Evolutionary conservation across 2,888 invertebrate genomes (phyloP), one percentile per base, ranked within the genome.

Genomic region (Zele albiditarsus): DNA sequence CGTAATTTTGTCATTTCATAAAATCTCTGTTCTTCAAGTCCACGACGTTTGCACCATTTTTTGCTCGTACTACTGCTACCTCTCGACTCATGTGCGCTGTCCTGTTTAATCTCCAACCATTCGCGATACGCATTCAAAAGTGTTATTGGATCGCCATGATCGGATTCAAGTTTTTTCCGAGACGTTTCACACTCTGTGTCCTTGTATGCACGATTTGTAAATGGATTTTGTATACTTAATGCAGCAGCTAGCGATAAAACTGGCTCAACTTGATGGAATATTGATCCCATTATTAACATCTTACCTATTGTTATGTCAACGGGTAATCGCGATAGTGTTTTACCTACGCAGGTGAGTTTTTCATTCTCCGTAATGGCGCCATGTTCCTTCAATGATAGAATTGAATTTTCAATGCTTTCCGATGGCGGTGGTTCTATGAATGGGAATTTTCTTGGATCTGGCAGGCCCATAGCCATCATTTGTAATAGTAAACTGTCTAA

Each of bases 281-380:
- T 93, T 0, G 96, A 95, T 0, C 97, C 98, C 91, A 97, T 93
- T 27, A 98, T 95, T 49, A 99, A 91, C 92, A 99, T 98, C 91
- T 99, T 99, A 0, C 98, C 98, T 72, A 99, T 93, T 0, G 95
- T 93, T 71, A 99, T 95, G 86, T 99, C 98, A 0, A 99, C 97
- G 0, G 99, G 99, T 23, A 99, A 90, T 86, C 94, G 94, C 4
- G 98, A 93, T 73, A 99, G 89, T 72, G 97, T 94, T 84, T 94
- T 93, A 0, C 98, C 99, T 71, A 98, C 91, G 0, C 95, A 92
- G 0, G 98, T 98, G 38, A 98, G 90, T 82, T 94, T 94, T 87
- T 97, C 95, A 80, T 95, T 93, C 3, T 93, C 91, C 0, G 93
- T 93, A 38, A 98, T 87, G 0, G 97, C 97, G 57, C 94, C 95